These are phyloP conservation scores for Hyperoplus immaculatus DNA, from an alignment of 2,797 vertebrate species.

Conservation along the genomic window DNA sequence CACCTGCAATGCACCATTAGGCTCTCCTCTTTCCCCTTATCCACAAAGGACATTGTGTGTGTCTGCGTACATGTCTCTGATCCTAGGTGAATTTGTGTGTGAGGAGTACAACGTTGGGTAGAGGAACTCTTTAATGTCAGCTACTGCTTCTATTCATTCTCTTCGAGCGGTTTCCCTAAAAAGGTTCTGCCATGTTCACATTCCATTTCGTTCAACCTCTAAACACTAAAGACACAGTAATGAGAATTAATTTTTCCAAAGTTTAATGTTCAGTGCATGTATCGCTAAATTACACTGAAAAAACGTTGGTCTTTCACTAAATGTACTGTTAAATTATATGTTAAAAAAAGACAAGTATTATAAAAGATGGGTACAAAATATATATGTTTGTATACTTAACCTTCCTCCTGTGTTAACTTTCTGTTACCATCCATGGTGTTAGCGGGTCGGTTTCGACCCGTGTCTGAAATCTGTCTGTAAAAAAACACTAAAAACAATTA, in stretches of 20 bases:
- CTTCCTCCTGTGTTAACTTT: no score
- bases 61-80: background rate
- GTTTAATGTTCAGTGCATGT: background rate
- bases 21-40: constrained; percentile 53
- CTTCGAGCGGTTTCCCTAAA: constrained; percentile 27
- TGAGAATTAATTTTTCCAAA: constrained; percentile 33
- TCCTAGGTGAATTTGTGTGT: constrained; percentile 9
- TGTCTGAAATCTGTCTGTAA: no score
- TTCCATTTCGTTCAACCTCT: constrained; percentile 60
- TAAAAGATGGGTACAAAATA: background rate
- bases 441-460: no score
- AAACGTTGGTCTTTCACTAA: background rate
- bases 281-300: background rate
- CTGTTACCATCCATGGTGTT: no score
- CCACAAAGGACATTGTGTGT: constrained; percentile 52
- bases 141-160: constrained; percentile 29
- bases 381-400: no score
- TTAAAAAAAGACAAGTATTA: background rate
- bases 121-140: constrained; percentile 29
- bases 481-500: no score
- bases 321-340: background rate
- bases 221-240: constrained; percentile 36
- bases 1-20: constrained; percentile 81
- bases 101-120: background rate
- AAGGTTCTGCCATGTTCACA: constrained; percentile 48